A percentile compares a stretch with the other conserved stretches of the same genome.
Conservation (phyloP, 1,140 invertebrate species). For the Mactra quadrangularis region DNA sequence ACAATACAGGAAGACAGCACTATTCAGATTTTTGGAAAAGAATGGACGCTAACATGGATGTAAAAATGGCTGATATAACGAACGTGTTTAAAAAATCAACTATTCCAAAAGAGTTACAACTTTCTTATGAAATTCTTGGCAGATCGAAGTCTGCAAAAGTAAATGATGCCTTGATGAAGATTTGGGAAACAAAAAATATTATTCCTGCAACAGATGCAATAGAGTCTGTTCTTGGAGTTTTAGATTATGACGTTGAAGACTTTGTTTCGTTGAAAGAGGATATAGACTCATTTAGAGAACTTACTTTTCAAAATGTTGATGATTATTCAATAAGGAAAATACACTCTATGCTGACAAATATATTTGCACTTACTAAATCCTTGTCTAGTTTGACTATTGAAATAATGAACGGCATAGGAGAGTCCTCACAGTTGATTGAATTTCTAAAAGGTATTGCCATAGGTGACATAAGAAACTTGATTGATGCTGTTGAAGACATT, state of each 20-base stretch:
- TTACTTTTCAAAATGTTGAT: background rate
- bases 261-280: background rate
- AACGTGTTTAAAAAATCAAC: slow-evolving; percentile 16
- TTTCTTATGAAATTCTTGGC: background rate
- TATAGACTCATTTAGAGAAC: background rate
- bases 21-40: background rate
- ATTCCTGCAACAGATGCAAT: background rate
- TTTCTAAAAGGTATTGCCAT: slow-evolving; percentile 64
- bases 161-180: background rate
- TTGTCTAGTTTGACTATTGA: background rate
- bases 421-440: slow-evolving; percentile 45
- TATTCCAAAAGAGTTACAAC: slow-evolving; percentile 10
- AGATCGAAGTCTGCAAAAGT: background rate
- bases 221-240: background rate
- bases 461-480: slow-evolving; percentile 69
- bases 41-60: background rate
- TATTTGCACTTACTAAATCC: background rate
- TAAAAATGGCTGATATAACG: background rate
- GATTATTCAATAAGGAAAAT: background rate
- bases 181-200: slow-evolving; percentile 17
- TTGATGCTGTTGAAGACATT: slow-evolving; percentile 71
- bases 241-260: slow-evolving; percentile 8
- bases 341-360: background rate
- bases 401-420: slow-evolving; percentile 33
- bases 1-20: background rate